phyloP scores from a whole-genome alignment of 2,888 invertebrate genomes.

The Tholera decimalis region DNA sequence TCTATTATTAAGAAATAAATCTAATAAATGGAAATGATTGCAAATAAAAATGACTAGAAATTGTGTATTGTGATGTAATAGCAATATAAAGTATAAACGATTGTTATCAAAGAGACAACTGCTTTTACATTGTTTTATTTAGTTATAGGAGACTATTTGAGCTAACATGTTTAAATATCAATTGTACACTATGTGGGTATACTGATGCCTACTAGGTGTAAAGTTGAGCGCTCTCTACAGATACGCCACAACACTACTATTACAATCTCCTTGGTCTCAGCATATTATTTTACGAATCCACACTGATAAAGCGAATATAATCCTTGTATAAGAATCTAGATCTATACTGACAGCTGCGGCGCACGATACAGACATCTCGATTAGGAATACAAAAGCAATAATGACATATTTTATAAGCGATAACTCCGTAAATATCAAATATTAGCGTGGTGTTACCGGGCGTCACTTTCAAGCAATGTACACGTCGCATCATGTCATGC shows the following conservation, averaged over 20 bases:
- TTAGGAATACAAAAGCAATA: slow-evolving; percentile 72
- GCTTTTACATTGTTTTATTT: slow-evolving; percentile 18
- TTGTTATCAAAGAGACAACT: slow-evolving; percentile 40
- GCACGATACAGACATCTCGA: slow-evolving; percentile 65
- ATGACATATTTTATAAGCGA: slow-evolving; percentile 64
- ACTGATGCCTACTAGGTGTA: slow-evolving; percentile 17
- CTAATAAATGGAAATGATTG: slow-evolving; percentile 47
- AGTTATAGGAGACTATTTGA: slow-evolving; percentile 10
- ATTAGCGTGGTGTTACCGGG: slow-evolving; percentile 58
- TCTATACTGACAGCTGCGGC: slow-evolving; percentile 62
- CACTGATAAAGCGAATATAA: slow-evolving; percentile 82
- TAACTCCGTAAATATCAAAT: slow-evolving; percentile 59
- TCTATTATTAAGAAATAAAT: slow-evolving; percentile 42
- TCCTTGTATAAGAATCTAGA: slow-evolving; percentile 69
- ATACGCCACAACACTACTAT: slow-evolving; percentile 61
- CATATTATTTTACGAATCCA: slow-evolving; percentile 80
- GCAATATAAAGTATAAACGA: slow-evolving; percentile 42
- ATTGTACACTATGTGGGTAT: slow-evolving; percentile 16
- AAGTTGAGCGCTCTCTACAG: slow-evolving; percentile 65
- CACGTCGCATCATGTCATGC: slow-evolving; percentile 72
- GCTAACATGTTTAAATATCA: slow-evolving; percentile 23
- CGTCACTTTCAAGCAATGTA: slow-evolving; percentile 69
- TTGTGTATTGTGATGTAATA: slow-evolving; percentile 64
- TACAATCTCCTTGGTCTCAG: slow-evolving; percentile 80
- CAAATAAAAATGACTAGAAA: slow-evolving; percentile 69